Conservation (phyloP, 64 coral and sea anemone genomes). For the Stylophora pistillata region DNA sequence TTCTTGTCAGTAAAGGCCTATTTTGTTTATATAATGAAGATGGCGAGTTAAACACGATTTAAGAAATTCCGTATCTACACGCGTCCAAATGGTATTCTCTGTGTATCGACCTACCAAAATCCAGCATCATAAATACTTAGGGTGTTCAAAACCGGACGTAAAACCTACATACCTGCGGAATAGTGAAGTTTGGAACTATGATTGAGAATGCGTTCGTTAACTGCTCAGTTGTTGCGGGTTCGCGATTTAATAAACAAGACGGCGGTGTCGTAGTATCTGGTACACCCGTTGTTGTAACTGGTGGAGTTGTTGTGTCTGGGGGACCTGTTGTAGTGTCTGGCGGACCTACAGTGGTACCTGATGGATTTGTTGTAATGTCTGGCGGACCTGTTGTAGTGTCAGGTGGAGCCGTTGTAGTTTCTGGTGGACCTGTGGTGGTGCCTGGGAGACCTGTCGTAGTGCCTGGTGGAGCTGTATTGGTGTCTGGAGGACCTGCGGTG, state of each 20-base stretch:
- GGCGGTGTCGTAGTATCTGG: background rate
- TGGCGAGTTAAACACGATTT: too few relatives aligned
- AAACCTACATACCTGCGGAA: constrained; percentile 1
- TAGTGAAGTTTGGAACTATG: background rate
- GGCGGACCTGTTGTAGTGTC: background rate
- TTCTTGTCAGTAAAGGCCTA: too few relatives aligned
- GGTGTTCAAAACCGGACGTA: too few relatives aligned
- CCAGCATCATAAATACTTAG: too few relatives aligned
- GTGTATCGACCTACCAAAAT: too few relatives aligned
- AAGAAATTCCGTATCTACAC: too few relatives aligned
- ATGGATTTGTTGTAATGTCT: background rate
- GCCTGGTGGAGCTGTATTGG: too few relatives aligned
- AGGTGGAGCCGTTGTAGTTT: too few relatives aligned
- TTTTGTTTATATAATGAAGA: too few relatives aligned
- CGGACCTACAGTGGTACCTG: background rate
- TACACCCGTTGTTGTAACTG: too few relatives aligned
- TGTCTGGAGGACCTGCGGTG: too few relatives aligned
- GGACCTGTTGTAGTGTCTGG: background rate
- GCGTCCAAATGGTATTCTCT: too few relatives aligned
- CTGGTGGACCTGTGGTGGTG: background rate
- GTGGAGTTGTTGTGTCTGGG: background rate
- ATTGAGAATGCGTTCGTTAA: background rate
- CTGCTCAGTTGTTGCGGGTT: background rate
- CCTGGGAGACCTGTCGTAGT: background rate
- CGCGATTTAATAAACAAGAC: background rate